These are phyloP conservation scores for Grantiella picta DNA, from an alignment of 2,113 vertebrate species.

Conservation along the genomic window DNA sequence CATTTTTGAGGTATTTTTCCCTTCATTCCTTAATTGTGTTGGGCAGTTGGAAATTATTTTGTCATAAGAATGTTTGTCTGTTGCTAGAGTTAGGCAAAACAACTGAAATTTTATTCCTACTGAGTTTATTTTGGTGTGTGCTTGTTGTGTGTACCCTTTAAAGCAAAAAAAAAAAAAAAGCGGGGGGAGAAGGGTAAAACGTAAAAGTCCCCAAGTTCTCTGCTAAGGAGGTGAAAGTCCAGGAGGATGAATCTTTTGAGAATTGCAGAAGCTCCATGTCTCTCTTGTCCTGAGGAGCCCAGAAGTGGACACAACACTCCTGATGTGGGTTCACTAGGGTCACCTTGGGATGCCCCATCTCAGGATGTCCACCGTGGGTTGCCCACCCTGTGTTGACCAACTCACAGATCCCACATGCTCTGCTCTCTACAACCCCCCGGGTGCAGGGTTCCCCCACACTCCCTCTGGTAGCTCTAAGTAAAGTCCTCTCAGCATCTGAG, in stretches of 20 bases:
- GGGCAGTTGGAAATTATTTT: background rate
- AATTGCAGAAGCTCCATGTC: background rate
- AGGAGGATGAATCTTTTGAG: background rate
- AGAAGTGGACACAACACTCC: background rate
- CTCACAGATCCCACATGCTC: background rate
- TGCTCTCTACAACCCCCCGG: background rate
- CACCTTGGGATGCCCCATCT: background rate
- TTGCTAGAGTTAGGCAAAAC: background rate
- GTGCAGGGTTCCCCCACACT: no score
- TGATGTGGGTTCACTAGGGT: background rate
- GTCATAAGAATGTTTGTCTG: background rate
- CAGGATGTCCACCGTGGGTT: background rate
- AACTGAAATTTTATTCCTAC: background rate
- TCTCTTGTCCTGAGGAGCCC: background rate
- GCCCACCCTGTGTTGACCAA: rapidly evolving
- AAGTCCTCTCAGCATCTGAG: background rate
- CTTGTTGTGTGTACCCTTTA: background rate
- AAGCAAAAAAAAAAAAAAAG: background rate
- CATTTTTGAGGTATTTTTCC: background rate
- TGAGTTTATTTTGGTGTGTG: background rate
- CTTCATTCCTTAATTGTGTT: background rate
- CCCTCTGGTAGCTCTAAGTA: background rate
- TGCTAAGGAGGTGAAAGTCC: background rate
- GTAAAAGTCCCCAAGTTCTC: background rate
- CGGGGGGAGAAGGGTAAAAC: background rate